Conservation (phyloP, 1,140 invertebrate genomes). For the Pygmarrhopalites habei region DNA sequence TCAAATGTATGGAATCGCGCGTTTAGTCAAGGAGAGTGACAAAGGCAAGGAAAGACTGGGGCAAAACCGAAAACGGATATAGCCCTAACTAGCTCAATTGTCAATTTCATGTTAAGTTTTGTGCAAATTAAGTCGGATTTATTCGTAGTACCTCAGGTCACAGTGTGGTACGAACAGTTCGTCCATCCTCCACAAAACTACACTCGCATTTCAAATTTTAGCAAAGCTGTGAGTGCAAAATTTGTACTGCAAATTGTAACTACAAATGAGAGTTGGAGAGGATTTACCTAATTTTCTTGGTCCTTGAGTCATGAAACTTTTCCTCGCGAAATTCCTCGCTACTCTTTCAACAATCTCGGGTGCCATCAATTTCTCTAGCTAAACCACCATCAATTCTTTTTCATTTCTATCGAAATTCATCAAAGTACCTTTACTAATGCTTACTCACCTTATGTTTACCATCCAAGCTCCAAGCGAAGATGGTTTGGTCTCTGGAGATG, state of each 20-base stretch:
- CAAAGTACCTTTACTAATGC: neutral
- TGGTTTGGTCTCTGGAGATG: constrained; percentile 26
- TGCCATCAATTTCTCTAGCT: constrained; percentile 24
- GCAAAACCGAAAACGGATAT: too few relatives aligned
- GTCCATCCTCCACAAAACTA: constrained; percentile 33
- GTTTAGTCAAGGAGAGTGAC: too few relatives aligned
- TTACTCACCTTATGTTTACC: constrained; percentile 13
- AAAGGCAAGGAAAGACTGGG: neutral
- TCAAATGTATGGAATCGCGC: too few relatives aligned
- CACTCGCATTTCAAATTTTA: too few relatives aligned
- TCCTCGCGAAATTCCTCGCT: constrained; percentile 22
- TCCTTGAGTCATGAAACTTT: constrained; percentile 36
- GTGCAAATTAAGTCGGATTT: too few relatives aligned
- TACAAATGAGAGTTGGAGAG: too few relatives aligned
- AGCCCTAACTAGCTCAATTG: too few relatives aligned
- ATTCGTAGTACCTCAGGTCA: constrained; percentile 4
- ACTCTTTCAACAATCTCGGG: constrained; percentile 30
- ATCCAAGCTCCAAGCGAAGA: constrained; percentile 30
- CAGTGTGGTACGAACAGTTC: constrained; percentile 10
- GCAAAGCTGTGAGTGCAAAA: too few relatives aligned
- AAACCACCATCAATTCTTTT: neutral
- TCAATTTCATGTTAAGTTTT: neutral
- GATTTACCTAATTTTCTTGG: constrained; percentile 32
- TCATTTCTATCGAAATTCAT: neutral
- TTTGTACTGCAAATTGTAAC: too few relatives aligned